A percentile compares a stretch with the other conserved stretches of the same genome.
Evolutionary conservation across 2,113 vertebrate genomes (phyloP).

Genomic region (Galbula dea): DNA sequence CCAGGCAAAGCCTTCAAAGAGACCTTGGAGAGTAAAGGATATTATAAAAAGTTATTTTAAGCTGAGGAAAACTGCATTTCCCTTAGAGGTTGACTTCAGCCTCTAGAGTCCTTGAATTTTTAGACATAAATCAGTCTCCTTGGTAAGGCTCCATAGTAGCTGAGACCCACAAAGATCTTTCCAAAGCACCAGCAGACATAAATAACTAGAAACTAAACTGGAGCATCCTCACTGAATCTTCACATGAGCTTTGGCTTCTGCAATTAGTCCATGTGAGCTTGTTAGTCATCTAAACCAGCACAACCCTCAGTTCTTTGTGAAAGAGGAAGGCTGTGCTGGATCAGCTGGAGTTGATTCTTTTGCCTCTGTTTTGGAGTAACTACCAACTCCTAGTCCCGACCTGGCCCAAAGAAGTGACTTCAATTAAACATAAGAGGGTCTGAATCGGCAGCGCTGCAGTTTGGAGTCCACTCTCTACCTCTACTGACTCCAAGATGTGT

Average conservation of each 20-base stretch:
- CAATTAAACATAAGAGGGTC: neutral
- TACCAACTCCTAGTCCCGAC: neutral
- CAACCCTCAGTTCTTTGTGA: neutral
- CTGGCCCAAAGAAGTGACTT: neutral
- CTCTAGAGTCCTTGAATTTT: slow-evolving; percentile 25
- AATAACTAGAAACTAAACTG: slow-evolving; percentile 29
- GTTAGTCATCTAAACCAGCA: slow-evolving; percentile 19
- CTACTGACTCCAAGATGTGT: neutral
- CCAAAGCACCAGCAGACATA: neutral
- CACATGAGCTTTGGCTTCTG: slow-evolving; percentile 10
- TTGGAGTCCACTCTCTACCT: neutral
- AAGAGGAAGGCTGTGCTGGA: neutral
- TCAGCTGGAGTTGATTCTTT: neutral
- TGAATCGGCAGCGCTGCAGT: neutral
- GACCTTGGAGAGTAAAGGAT: slow-evolving; percentile 45
- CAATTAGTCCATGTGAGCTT: neutral
- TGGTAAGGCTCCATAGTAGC: neutral
- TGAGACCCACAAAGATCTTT: slow-evolving; percentile 13
- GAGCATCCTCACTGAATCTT: neutral
- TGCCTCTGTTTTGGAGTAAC: neutral
- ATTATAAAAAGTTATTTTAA: slow-evolving; percentile 43
- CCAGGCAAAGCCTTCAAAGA: slow-evolving; percentile 1
- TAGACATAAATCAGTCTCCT: neutral
- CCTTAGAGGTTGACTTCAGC: neutral
- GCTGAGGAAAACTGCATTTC: slow-evolving; percentile 21